phyloP scores from a whole-genome alignment of 2,888 invertebrate species.

The Asteroscopus sphinx region DNA sequence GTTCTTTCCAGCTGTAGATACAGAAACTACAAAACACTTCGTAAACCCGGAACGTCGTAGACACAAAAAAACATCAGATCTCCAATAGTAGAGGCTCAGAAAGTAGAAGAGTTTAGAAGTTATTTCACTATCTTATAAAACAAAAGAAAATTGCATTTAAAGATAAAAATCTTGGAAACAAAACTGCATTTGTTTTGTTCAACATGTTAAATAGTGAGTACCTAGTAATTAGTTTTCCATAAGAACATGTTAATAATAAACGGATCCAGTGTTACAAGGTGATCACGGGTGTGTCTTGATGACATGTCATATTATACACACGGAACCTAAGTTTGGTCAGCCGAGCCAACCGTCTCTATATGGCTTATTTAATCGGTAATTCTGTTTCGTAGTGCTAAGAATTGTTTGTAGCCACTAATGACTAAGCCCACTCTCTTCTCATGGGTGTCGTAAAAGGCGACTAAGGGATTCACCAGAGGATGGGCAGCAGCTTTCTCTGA shows the following conservation, averaged over 20 bases:
- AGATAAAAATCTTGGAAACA: no score
- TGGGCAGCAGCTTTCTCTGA: no score
- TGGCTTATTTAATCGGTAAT: no score
- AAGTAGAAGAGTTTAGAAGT: no score
- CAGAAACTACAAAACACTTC: not conserved
- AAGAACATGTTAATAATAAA: conserved; percentile 59
- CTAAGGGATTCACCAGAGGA: no score
- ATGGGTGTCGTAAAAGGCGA: no score
- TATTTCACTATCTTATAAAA: not conserved
- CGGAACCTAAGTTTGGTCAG: conserved; percentile 25
- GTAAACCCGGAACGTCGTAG: no score
- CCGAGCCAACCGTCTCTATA: conserved; percentile 10
- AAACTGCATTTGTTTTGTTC: conserved; percentile 7
- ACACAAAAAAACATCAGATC: no score
- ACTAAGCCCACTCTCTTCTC: no score
- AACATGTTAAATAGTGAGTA: conserved; percentile 2
- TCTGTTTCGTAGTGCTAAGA: no score
- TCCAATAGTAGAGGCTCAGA: no score
- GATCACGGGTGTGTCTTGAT: conserved; percentile 63
- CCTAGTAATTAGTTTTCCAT: conserved; percentile 45
- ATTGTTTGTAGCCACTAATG: no score
- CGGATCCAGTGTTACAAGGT: conserved; percentile 65
- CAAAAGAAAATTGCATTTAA: not conserved
- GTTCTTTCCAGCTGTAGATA: not conserved
- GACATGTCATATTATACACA: conserved; percentile 52